These are phyloP conservation scores for Tachina fera DNA, from an alignment of 2,888 invertebrate species.

Conservation along the genomic window DNA sequence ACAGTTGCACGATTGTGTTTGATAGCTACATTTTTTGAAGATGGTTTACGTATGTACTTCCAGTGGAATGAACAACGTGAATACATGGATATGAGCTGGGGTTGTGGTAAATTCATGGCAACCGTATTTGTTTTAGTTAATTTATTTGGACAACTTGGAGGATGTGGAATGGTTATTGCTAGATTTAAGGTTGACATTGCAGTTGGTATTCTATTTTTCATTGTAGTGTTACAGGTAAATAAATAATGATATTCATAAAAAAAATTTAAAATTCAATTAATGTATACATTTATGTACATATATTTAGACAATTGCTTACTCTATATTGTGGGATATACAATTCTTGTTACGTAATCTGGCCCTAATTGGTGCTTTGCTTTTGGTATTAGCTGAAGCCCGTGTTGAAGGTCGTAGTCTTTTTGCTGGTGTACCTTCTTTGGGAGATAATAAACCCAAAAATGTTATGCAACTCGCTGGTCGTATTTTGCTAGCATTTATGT, in stretches of 20 bases:
- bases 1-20: slow-evolving; percentile 97
- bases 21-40: slow-evolving; percentile 99
- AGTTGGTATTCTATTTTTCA: slow-evolving; percentile 96
- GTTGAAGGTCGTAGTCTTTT: slow-evolving; percentile 97
- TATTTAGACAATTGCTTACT: slow-evolving; percentile 93
- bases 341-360: slow-evolving; percentile 98
- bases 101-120: slow-evolving; percentile 96
- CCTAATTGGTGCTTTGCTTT: slow-evolving; percentile 96
- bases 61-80: slow-evolving; percentile 99
- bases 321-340: slow-evolving; percentile 99
- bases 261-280: background rate
- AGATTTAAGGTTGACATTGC: slow-evolving; percentile 95
- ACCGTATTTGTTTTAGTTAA: slow-evolving; percentile 97
- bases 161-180: slow-evolving; percentile 97
- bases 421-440: slow-evolving; percentile 95
- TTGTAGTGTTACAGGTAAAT: slow-evolving; percentile 95
- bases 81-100: slow-evolving; percentile 99
- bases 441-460: slow-evolving; percentile 98
- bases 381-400: slow-evolving; percentile 97
- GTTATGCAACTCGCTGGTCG: slow-evolving; percentile 98
- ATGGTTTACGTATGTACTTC: slow-evolving; percentile 99
- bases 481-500: slow-evolving; percentile 98
- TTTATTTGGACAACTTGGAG: slow-evolving; percentile 97
- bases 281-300: slow-evolving; percentile 9
- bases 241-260: background rate